These are phyloP conservation scores for Cataglyphis hispanica DNA, from an alignment of 1,140 invertebrate species.

Conservation along the genomic window DNA sequence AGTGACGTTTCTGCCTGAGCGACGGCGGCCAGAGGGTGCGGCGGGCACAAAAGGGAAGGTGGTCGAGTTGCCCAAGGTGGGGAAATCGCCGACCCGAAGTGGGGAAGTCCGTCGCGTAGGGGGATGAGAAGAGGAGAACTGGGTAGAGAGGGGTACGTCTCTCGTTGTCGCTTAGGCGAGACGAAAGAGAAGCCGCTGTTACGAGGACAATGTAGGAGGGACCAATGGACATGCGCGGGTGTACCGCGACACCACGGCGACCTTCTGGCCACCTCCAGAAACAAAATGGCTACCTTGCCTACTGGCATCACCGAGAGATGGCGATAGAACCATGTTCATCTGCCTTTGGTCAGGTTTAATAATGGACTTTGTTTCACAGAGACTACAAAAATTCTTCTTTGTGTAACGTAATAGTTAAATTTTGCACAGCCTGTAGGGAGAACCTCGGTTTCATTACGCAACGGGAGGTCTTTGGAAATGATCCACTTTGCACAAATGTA, in stretches of 20 bases:
- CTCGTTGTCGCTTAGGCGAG: conserved; percentile 51
- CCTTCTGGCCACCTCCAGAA: conserved; percentile 87
- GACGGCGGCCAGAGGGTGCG: conserved; percentile 39
- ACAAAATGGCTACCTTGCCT: conserved; percentile 85
- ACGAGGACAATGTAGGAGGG: conserved; percentile 82
- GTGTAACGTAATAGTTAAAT: neutral
- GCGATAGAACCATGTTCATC: conserved; percentile 76
- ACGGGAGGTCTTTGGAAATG: neutral
- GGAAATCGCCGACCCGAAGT: conserved; percentile 7
- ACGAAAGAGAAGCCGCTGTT: conserved; percentile 53
- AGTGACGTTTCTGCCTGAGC: conserved; percentile 55
- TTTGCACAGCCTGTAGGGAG: too few relatives aligned
- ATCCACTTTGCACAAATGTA: neutral
- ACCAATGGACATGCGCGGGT: conserved; percentile 87
- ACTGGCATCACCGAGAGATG: conserved; percentile 80
- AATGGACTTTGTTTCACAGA: neutral
- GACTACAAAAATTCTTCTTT: neutral
- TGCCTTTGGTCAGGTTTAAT: neutral
- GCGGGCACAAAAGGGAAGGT: conserved; percentile 64
- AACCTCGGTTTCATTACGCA: neutral
- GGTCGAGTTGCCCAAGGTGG: conserved; percentile 56
- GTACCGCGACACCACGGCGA: conserved; percentile 86
- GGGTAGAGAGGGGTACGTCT: conserved; percentile 49
- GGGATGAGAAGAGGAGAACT: conserved; percentile 43
- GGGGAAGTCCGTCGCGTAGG: conserved; percentile 23